Evolutionary conservation across 2,113 vertebrate species (phyloP).

Genomic region (Neodon shergylaensis): DNA sequence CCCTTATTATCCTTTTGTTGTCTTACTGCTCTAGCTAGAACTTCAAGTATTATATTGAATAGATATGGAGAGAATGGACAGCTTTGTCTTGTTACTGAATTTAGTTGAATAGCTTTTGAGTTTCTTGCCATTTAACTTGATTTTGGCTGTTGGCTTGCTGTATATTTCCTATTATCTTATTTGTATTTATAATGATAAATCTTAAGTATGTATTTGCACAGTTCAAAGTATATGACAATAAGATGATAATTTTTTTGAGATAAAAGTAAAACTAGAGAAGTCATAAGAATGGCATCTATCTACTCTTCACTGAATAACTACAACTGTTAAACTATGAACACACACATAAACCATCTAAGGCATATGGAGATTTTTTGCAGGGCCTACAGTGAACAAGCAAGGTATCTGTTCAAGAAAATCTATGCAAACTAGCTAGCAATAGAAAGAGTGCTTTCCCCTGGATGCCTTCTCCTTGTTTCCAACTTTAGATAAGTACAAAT

Average conservation of each 20-base stretch:
- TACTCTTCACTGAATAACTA: not conserved
- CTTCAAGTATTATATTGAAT: no score
- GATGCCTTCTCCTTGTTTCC: not conserved
- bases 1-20: no score
- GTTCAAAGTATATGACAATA: not conserved
- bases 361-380: not conserved
- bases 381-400: not conserved
- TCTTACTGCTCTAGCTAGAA: no score
- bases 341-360: not conserved
- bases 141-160: no score
- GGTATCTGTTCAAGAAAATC: conserved; percentile 17
- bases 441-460: not conserved
- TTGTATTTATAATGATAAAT: not conserved
- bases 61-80: no score
- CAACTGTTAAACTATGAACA: not conserved
- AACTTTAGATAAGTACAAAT: not conserved
- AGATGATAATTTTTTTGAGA: not conserved
- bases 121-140: no score
- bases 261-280: not conserved
- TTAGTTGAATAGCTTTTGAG: no score
- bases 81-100: no score
- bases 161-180: no score
- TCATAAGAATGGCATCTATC: not conserved
- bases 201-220: not conserved
- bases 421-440: not conserved